Conservation (phyloP, 2,888 invertebrate genomes). For the Gortyna flavago region DNA sequence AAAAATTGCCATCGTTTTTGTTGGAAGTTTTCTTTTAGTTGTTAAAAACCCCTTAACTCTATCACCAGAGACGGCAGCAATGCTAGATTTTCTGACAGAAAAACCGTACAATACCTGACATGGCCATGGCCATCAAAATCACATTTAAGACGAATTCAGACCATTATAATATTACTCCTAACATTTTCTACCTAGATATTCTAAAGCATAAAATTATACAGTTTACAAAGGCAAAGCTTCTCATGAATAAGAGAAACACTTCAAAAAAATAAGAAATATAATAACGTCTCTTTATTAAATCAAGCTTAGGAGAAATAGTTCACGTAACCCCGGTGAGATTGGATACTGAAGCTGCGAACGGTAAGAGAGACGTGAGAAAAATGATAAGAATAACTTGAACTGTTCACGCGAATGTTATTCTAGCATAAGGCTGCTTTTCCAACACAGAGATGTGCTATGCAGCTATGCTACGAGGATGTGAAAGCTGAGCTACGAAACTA, state of each 20-base stretch:
- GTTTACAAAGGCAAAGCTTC: conserved; percentile 1
- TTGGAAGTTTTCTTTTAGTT: no score
- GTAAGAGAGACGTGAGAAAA: conserved; percentile 37
- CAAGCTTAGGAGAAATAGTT: conserved; percentile 38
- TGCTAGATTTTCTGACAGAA: background rate
- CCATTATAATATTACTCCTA: background rate
- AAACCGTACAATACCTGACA: background rate
- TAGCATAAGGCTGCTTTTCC: background rate
- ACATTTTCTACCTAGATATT: background rate
- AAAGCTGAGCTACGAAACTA: no score
- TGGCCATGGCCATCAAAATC: background rate
- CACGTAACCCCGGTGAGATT: conserved; percentile 42
- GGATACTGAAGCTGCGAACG: conserved; percentile 38
- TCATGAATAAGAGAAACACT: conserved; percentile 19
- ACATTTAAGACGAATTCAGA: background rate
- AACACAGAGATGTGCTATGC: no score
- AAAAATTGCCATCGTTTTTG: no score
- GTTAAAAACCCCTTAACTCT: background rate
- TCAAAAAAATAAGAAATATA: conserved; percentile 23
- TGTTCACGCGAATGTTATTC: conserved; percentile 30
- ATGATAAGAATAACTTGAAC: conserved; percentile 31
- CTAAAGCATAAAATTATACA: background rate
- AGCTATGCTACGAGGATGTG: no score
- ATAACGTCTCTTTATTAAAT: conserved; percentile 37
- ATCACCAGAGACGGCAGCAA: background rate